Conservation (phyloP, 1,140 invertebrate species). For the Harpegnathos saltator region DNA sequence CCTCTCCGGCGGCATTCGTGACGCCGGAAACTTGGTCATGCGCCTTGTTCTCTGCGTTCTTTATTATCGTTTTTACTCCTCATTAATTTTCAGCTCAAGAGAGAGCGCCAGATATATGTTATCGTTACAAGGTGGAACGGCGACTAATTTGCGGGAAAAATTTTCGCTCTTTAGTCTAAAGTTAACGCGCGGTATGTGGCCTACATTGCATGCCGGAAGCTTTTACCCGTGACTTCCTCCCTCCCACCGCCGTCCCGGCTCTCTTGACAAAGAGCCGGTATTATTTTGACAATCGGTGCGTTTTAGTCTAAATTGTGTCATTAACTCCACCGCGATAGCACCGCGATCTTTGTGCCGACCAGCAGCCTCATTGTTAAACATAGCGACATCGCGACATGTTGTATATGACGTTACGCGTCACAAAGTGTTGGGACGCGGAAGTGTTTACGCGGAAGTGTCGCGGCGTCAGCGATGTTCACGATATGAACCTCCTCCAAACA, state of each 20-base stretch:
- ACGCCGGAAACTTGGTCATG: no score
- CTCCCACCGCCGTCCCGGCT: neutral
- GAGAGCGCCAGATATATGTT: slow-evolving; percentile 5
- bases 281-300: neutral
- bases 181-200: slow-evolving; percentile 5
- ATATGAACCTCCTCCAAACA: no score
- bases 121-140: slow-evolving; percentile 4
- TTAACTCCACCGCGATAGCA: slow-evolving; percentile 17
- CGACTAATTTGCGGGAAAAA: neutral
- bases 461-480: neutral
- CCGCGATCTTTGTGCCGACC: neutral
- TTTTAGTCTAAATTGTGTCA: slow-evolving; percentile 20
- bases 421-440: slow-evolving; percentile 7
- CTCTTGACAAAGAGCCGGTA: neutral
- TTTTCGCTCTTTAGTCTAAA: slow-evolving; percentile 15
- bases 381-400: slow-evolving; percentile 3
- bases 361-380: slow-evolving; percentile 15
- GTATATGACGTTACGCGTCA: neutral
- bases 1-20: no score
- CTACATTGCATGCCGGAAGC: neutral
- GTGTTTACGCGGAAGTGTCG: slow-evolving; percentile 10
- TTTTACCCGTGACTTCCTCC: slow-evolving; percentile 17
- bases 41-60: no score
- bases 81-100: no score
- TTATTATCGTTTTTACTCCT: no score